Evolutionary conservation across 1,140 invertebrate species (phyloP), one percentile per base, ranked within the genome.

Genomic region (Cherax destructor): DNA sequence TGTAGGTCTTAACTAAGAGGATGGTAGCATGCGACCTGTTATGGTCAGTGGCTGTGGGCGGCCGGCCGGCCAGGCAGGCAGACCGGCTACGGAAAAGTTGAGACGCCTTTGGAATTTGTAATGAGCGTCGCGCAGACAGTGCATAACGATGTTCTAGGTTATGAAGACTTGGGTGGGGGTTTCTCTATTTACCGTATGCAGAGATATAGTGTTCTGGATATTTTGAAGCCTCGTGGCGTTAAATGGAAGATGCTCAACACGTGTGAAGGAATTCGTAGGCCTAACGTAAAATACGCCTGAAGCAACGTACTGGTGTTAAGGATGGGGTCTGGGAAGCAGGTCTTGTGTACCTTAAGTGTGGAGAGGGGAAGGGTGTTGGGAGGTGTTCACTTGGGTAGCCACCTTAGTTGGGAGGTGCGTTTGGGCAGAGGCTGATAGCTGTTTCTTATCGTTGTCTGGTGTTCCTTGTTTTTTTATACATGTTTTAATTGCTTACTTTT

Each of bases 101-200:
- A n/a, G 69, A 74, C 69, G 69, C 24, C 24, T n/a, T n/a, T 74
- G n/a, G 69, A 74, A 74, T 74, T 74, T 30, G 24, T 74, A 74
- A 74, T 74, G 69, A 74, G 69, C 69, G 69, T 74, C 69, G 69
- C 69, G 30, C 69, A 30, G 69, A 9, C 69, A 41, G 9, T 74
- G 69, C 69, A 74, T 74, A 21, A 74, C 69, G 69, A 24, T 74
- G 69, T 24, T 74, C 24, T 74, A 24, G n/a, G 69, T 74, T 74
- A 24, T 69, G 24, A 30, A 11, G 69, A 30, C n/a, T 30, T 21
- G n/a, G 24, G 21, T 1, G n/a, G 61, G 61, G 61, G 18, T 18
- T 65, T 18, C 61, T 65, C 61, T 5, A 18, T 65, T 6, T 18
- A 3, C 61, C 1, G 61, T 10, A 65, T 18, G 61, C 13, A 21